These are phyloP conservation scores for Catharus fuscescens DNA, from an alignment of 2,113 vertebrate genomes.

Conservation along the genomic window DNA sequence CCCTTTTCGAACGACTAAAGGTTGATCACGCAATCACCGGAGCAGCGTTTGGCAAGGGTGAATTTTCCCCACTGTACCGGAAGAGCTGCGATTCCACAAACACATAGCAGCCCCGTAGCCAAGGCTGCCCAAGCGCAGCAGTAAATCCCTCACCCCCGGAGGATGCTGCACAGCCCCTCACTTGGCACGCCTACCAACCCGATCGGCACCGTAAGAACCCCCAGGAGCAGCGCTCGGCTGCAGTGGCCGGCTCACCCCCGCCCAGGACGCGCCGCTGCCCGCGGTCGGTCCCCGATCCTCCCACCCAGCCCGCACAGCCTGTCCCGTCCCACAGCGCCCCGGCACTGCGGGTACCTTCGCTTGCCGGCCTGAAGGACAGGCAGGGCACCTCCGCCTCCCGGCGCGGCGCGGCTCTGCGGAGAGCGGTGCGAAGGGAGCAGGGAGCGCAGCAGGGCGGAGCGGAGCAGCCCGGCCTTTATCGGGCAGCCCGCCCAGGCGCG, in stretches of 20 bases:
- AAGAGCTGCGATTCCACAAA: accelerated
- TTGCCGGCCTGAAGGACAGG: neutral
- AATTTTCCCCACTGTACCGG: accelerated
- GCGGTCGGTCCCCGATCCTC: too few species aligned
- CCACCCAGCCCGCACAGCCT: accelerated
- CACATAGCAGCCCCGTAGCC: accelerated
- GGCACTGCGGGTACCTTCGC: neutral
- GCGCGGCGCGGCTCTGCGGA: accelerated
- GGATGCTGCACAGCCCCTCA: accelerated
- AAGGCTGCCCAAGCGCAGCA: accelerated
- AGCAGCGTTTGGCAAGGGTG: accelerated
- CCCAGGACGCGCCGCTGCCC: neutral
- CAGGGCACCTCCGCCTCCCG: neutral
- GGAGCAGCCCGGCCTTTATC: neutral
- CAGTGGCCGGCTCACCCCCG: neutral
- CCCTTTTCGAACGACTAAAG: neutral
- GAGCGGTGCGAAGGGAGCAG: accelerated
- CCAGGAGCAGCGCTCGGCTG: neutral
- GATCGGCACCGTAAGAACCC: accelerated
- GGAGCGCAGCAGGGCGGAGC: neutral
- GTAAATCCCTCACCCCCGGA: accelerated
- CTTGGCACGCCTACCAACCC: neutral
- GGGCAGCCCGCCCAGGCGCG: neutral
- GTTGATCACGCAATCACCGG: accelerated
- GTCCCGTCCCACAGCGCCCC: neutral